Evolutionary conservation across 2,113 vertebrate species (phyloP), one percentile per base, ranked within the genome.

Genomic region (Egretta garzetta): DNA sequence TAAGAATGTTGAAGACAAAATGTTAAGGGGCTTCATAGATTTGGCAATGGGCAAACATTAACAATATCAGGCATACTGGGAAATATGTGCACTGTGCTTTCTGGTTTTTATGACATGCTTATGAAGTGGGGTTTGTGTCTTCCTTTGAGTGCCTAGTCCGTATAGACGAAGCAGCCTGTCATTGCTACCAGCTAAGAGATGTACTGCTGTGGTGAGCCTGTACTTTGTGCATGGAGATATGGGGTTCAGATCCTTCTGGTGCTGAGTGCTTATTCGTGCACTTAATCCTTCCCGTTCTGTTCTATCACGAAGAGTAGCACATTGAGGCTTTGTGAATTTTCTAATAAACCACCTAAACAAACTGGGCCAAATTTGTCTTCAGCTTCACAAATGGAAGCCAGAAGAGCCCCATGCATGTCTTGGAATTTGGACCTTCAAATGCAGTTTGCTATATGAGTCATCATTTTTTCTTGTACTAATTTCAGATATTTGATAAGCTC

Each of bases 401-500:
- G 74, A 63, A 88, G 59, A 82, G 68, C 87, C 90, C 89, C 62
- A 23, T 88, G 80, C 74, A 55, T 70, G 91, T 93, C 70, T 93
- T 87, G 67, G 80, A 96, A 93, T 96, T 93, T 76, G 74, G 93
- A 91, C 84, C 89, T 95, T 94, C 84, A 66, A 93, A 88, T 96
- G 74, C 94, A 82, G 84, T 88, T 96, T 93, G 71, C 79, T 96
- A 74, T 95, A 79, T 70, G 72, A 93, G 75, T 93, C 74, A 77
- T 70, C 84, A 63, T 76, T 85, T 94, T 95, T 87, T 96, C 91
- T 74, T 97, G 97, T 97, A 97, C 75, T 95, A 83, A 96, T 96
- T 97, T 96, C 94, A 88, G 71, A 87, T 88, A 96, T 96, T 96
- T 97, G 94, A 96, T 96, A 97, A 97, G 91, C 94, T 97, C 91